Evolutionary conservation across 2,888 invertebrate species (phyloP), one percentile per base, ranked within the genome.

Genomic region (Caenorhabditis parvicauda): DNA sequence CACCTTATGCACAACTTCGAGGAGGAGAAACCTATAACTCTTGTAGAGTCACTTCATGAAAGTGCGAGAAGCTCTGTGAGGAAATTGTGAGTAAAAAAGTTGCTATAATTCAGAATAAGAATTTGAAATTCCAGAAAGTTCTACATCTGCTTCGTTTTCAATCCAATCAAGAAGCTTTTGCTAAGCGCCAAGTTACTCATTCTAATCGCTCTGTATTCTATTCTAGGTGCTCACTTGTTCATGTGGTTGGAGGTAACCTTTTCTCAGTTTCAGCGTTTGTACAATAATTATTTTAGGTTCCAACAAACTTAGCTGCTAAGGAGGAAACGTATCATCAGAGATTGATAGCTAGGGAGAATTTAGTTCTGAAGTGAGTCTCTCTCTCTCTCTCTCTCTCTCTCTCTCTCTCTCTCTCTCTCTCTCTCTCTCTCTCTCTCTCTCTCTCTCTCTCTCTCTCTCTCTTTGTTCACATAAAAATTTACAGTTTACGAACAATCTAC

Each of bases 171-270:
- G 46, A 55, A 50, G 21, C 21, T 66, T 1, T 47, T 69, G 1
- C 28, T 46, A 21, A 57, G 62, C 27, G 64, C 63, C 48, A 67
- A 67, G 56, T 39, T 70, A 21, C 54, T 72, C 17, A 68, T 72
- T 22, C 57, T 77, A 19, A 75, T 76, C 25, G 67, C 64, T 12
- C 37, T 75, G 14, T 79, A 75, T 51, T 72, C 79, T 5, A 53
- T 78, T 21, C 43, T 78, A 28, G 79, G 79, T 22, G 79, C 76
- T 2, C 64, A 67, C 61, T 57, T 76, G 38, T 79, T 79, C 45
- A 75, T 75, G 69, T 75, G 69, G 59, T 59, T 77, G 21, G 79
- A 79, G 60, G 69, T 70, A 27, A 47, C 51, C 35, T 5, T n/a
- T 32, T 39, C 3, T 44, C 3, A n/a, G 27, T 22, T 32, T 32